Evolutionary conservation across 2,113 vertebrate genomes (phyloP), one percentile per base, ranked within the genome.

Genomic region (Collichthys lucidus): DNA sequence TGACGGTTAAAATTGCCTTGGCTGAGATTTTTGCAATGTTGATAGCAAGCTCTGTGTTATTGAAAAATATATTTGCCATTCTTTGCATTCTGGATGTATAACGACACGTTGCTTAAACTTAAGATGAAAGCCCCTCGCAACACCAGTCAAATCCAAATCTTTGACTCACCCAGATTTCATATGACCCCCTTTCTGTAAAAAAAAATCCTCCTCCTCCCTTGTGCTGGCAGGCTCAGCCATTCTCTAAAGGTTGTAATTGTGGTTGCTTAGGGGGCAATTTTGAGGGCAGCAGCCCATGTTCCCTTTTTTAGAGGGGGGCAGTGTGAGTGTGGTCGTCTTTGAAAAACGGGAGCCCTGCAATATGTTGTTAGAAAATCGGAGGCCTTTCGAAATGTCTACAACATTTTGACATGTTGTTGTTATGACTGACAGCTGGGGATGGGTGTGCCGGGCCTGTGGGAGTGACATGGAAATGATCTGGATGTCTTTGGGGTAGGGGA

Each of bases 221-320:
- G 40, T 47, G 81, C 63, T 72, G 82, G 65, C 86, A 61, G 80
- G 12, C 77, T 70, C 3, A 3, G 49, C 49, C 62, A 64, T 77
- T 65, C 77, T 77, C 53, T 72, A 55, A 87, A 80, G 66, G 80
- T 57, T 94, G 87, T 92, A 93, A 94, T 91, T 92, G 87, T 82
- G 91, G 93, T 78, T 82, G 61, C 77, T 86, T 72, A 57, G 57
- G 50, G 88, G 86, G 60, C 80, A 85, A 79, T 92, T 91, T 86
- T 19, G 49, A 83, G 75, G 85, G 78, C 82, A 78, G 49, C 62
- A 56, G 83, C 26, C 47, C 77, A 44, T 80, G 73, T 80, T 84
- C 65, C 79, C 55, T 86, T 86, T 86, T 79, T 81, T 63, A 66
- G n/a, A 24, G 31, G 83, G 61, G 61, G 55, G 46, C 47, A 50